Percentiles rank a stretch among this genome's conserved stretches.
These are phyloP conservation scores for Nothobranchius kuhntae DNA, from an alignment of 2,113 vertebrate genomes.

Conservation along the genomic window DNA sequence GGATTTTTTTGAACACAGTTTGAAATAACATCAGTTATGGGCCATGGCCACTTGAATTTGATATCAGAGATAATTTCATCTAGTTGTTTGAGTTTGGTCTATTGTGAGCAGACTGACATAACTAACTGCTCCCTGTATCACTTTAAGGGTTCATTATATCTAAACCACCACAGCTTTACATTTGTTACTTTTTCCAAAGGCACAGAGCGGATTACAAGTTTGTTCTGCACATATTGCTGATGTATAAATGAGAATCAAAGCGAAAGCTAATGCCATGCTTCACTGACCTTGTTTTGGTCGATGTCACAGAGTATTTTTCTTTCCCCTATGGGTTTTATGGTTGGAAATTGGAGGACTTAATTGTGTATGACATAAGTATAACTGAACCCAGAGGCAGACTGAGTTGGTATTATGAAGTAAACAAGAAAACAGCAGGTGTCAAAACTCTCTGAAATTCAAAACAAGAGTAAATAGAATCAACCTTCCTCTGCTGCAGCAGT, in stretches of 20 bases:
- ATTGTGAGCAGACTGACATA: not conserved
- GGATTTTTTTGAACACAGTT: not conserved
- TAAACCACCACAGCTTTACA: not conserved
- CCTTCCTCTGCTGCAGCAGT: not conserved
- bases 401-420: slow-evolving; percentile 33
- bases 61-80: not conserved
- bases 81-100: not conserved
- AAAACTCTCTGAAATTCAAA: slow-evolving; percentile 2
- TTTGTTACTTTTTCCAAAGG: not conserved
- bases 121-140: not conserved
- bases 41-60: not conserved
- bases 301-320: not conserved
- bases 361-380: not conserved
- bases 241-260: not conserved
- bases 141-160: not conserved
- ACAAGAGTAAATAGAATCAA: slow-evolving; percentile 7
- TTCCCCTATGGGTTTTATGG: not conserved
- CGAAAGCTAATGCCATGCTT: slow-evolving; percentile 4
- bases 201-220: slow-evolving; percentile 2
- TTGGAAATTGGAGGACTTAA: slow-evolving; percentile 1
- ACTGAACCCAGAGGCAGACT: not conserved
- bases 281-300: slow-evolving; percentile 12
- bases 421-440: slow-evolving; percentile 27
- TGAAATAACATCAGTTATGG: no score
- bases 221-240: not conserved